A percentile compares a stretch with the other conserved stretches of the same genome.
phyloP scores from a whole-genome alignment of 2,888 invertebrate species.

The Melanargia galathea region DNA sequence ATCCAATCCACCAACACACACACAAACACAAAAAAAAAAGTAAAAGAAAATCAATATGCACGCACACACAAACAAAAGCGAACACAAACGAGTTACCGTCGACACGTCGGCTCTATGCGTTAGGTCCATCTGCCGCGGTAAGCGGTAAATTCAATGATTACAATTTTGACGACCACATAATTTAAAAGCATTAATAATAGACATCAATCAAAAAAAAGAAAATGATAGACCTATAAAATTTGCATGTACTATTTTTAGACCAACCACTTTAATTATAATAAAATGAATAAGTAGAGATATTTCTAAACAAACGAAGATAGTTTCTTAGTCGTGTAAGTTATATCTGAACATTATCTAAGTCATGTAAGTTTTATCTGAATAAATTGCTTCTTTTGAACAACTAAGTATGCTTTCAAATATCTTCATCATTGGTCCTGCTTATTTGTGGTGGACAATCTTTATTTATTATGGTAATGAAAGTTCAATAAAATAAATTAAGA shows the following conservation, averaged over 20 bases:
- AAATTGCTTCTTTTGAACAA: too few relatives aligned
- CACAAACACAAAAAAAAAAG: constrained; percentile 25
- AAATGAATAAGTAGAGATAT: constrained; percentile 5
- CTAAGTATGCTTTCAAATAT: too few relatives aligned
- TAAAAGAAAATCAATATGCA: constrained; percentile 33
- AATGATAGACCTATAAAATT: not conserved
- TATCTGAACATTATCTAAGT: too few relatives aligned
- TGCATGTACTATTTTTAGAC: not conserved
- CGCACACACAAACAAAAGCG: constrained; percentile 48
- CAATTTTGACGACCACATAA: constrained; percentile 50
- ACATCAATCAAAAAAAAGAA: not conserved
- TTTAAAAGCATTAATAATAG: constrained; percentile 19
- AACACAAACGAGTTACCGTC: constrained; percentile 68
- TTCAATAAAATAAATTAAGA: not conserved
- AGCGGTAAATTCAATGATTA: constrained; percentile 69
- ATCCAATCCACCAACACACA: constrained; percentile 36
- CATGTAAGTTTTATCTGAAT: too few relatives aligned
- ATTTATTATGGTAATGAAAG: not conserved
- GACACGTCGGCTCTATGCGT: constrained; percentile 76
- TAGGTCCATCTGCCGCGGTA: constrained; percentile 81
- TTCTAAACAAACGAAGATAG: too few relatives aligned
- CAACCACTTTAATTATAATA: constrained; percentile 13
- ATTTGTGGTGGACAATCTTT: not conserved
- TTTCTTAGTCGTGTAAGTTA: too few relatives aligned
- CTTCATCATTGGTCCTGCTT: too few relatives aligned